Percentiles rank a stretch among this genome's conserved stretches.
Evolutionary conservation across 2,797 vertebrate genomes (phyloP).

Genomic region (Phrynocephalus vlangalii): DNA sequence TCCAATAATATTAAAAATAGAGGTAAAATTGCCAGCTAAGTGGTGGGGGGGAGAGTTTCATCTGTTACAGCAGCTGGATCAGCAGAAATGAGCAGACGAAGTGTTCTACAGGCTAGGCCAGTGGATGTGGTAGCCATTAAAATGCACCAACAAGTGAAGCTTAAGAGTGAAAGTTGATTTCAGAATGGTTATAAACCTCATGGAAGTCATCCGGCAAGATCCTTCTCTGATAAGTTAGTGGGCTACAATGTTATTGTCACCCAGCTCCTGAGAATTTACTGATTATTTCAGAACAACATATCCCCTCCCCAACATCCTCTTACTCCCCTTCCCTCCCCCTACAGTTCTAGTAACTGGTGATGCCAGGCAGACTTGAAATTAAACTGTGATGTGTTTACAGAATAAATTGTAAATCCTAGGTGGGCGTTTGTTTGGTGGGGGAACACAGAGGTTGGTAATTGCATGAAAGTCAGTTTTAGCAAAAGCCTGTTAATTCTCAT

Average conservation of each 20-base stretch:
- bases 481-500: conserved; percentile 43
- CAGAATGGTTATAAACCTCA: neutral
- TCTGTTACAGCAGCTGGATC: neutral
- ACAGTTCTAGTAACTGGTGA: neutral
- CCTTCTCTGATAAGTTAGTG: neutral
- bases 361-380: conserved; percentile 30
- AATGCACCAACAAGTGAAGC: neutral
- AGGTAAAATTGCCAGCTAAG: neutral
- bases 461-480: conserved; percentile 15
- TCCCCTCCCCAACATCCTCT: neutral
- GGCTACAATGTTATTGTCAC: neutral
- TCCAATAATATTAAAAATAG: neutral
- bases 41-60: no score
- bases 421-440: conserved; percentile 23
- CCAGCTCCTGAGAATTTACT: neutral
- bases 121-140: neutral
- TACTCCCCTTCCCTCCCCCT: neutral
- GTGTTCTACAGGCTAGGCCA: neutral
- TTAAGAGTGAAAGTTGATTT: neutral
- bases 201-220: neutral
- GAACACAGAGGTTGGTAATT: conserved; percentile 18
- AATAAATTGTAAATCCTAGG: conserved; percentile 38
- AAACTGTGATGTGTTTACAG: conserved; percentile 27
- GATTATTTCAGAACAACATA: conserved; percentile 14
- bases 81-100: neutral